These are phyloP conservation scores for Orthonychiurus folsomi DNA, from an alignment of 2,888 invertebrate species.

Conservation along the genomic window DNA sequence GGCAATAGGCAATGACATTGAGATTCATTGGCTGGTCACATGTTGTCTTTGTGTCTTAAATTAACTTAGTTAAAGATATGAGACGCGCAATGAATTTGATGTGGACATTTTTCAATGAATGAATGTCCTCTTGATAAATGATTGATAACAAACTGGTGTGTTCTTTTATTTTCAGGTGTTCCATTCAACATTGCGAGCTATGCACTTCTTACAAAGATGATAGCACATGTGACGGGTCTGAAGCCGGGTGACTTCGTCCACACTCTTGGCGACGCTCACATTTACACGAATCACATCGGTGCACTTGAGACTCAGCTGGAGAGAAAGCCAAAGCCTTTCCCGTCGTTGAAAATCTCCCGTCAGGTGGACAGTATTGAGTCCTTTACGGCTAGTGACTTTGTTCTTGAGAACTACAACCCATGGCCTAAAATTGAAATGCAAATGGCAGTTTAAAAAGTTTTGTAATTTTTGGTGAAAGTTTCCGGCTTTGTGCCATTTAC, in stretches of 20 bases:
- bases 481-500: no score
- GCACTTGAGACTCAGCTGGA: slow-evolving; percentile 69
- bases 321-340: slow-evolving; percentile 72
- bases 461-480: neutral
- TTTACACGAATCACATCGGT: slow-evolving; percentile 82
- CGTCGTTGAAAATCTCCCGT: slow-evolving; percentile 65
- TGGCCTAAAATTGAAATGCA: slow-evolving; percentile 84
- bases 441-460: slow-evolving; percentile 71
- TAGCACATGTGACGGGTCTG: slow-evolving; percentile 85
- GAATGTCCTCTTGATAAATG: no score
- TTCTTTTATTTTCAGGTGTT: slow-evolving; percentile 28
- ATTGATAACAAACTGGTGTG: no score
- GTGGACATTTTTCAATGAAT: no score
- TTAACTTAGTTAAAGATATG: no score
- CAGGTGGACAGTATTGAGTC: slow-evolving; percentile 71
- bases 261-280: slow-evolving; percentile 88
- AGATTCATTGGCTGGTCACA: no score
- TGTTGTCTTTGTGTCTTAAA: no score
- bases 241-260: slow-evolving; percentile 92
- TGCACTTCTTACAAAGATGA: slow-evolving; percentile 85
- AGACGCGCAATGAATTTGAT: no score
- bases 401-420: slow-evolving; percentile 72
- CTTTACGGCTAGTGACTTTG: slow-evolving; percentile 74
- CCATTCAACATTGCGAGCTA: slow-evolving; percentile 87
- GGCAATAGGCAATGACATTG: no score